These are phyloP conservation scores for Alaudala cheleensis DNA, from an alignment of 2,113 vertebrate genomes.

Conservation along the genomic window DNA sequence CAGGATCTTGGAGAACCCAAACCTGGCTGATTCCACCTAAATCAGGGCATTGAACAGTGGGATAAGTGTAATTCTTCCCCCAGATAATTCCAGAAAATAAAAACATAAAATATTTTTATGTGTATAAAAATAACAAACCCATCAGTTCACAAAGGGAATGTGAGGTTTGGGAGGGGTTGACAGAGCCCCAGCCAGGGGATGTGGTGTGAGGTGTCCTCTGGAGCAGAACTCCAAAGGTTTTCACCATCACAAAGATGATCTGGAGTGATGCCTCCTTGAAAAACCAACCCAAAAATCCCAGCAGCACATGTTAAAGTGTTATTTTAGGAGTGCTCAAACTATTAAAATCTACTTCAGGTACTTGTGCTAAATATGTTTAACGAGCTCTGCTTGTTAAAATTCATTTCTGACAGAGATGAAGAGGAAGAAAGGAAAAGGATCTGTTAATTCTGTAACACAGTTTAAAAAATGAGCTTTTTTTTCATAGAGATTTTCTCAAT, in stretches of 20 bases:
- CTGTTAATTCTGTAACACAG: background rate
- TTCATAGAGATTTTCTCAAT: background rate
- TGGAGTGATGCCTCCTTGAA: background rate
- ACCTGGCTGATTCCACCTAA: background rate
- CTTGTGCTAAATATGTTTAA: background rate
- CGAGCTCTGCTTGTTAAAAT: background rate
- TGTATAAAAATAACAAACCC: background rate
- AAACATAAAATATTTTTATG: no score
- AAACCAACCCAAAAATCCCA: background rate
- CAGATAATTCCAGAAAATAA: background rate
- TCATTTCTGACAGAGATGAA: background rate
- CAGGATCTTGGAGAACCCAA: background rate
- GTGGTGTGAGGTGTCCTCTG: background rate
- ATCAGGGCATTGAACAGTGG: no score
- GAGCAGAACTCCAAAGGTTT: background rate
- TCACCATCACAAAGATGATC: background rate
- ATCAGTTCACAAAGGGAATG: accelerated
- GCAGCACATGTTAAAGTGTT: accelerated
- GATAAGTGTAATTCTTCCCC: background rate
- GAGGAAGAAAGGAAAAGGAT: background rate
- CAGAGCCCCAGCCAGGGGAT: background rate
- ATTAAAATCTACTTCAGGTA: background rate
- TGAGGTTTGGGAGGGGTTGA: background rate
- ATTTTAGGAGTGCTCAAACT: background rate
- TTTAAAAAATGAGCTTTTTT: background rate